These are phyloP conservation scores for Acanthochromis polyacanthus DNA, from an alignment of 2,113 vertebrate genomes.

Conservation along the genomic window DNA sequence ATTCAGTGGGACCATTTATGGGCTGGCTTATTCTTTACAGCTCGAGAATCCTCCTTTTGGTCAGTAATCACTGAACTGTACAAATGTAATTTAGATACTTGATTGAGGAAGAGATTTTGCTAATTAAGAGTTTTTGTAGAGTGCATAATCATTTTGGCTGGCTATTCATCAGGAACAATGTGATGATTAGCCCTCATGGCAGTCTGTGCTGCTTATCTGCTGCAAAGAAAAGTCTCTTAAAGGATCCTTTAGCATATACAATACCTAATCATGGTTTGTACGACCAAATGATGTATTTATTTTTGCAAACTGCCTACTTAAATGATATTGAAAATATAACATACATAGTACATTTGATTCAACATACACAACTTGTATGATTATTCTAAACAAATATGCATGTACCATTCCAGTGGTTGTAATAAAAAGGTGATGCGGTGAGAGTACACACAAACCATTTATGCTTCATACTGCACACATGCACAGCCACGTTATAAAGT, in stretches of 20 bases:
- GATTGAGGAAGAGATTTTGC: slow-evolving; percentile 78
- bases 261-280: slow-evolving; percentile 39
- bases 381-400: neutral
- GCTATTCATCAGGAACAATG: slow-evolving; percentile 82
- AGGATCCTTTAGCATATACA: slow-evolving; percentile 47
- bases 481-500: neutral
- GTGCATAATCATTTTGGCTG: slow-evolving; percentile 79
- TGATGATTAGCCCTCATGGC: slow-evolving; percentile 77
- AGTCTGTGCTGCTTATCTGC: slow-evolving; percentile 59
- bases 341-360: neutral
- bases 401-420: neutral
- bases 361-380: neutral
- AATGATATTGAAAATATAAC: slow-evolving; percentile 2
- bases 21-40: slow-evolving; percentile 71
- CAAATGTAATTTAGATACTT: slow-evolving; percentile 83
- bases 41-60: slow-evolving; percentile 76
- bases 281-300: neutral
- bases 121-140: slow-evolving; percentile 83
- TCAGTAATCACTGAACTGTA: slow-evolving; percentile 85
- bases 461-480: neutral
- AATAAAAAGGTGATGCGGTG: neutral
- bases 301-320: slow-evolving; percentile 3
- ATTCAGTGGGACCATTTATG: slow-evolving; percentile 79
- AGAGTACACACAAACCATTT: neutral
- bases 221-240: slow-evolving; percentile 61